phyloP scores from a whole-genome alignment of 1,140 invertebrate species.

The Drosophila kanapiae region DNA sequence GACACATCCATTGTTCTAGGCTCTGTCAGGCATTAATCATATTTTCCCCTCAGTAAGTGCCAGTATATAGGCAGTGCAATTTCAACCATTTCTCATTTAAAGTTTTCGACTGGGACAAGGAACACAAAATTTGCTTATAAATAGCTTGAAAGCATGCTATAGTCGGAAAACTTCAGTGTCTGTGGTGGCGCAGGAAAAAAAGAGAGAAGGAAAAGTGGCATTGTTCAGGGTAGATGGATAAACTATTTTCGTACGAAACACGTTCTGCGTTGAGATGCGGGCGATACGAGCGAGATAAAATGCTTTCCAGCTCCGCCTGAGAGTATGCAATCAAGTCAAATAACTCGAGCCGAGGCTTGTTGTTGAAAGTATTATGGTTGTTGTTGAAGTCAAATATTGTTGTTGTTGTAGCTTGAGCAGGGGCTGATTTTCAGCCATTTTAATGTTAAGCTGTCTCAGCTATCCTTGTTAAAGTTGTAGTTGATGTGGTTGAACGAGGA shows the following conservation, averaged over 20 bases:
- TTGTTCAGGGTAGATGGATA: constrained; percentile 25
- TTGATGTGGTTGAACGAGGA: constrained; percentile 1
- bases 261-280: constrained; percentile 52
- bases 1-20: constrained; percentile 57
- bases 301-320: constrained; percentile 60
- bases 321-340: constrained; percentile 80
- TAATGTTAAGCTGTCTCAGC: constrained; percentile 7
- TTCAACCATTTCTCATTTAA: constrained; percentile 46
- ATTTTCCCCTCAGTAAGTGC: constrained; percentile 26
- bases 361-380: constrained; percentile 32
- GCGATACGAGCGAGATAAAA: constrained; percentile 51
- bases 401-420: background rate
- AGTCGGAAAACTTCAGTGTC: constrained; percentile 14
- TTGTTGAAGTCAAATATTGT: background rate
- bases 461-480: constrained; percentile 15
- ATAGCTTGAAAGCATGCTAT: constrained; percentile 43
- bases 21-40: constrained; percentile 51
- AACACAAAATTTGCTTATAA: constrained; percentile 28
- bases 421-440: background rate
- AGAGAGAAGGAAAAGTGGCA: background rate
- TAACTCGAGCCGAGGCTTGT: constrained; percentile 45
- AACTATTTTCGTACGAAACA: constrained; percentile 60
- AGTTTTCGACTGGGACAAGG: constrained; percentile 31
- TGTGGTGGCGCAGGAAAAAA: constrained; percentile 5
- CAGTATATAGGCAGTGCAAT: constrained; percentile 6